A percentile compares a stretch with the other conserved stretches of the same genome.
These are phyloP conservation scores for Apostichopus leukothele DNA, from an alignment of 53 echinoderm and acorn worm genomes.

Conservation along the genomic window DNA sequence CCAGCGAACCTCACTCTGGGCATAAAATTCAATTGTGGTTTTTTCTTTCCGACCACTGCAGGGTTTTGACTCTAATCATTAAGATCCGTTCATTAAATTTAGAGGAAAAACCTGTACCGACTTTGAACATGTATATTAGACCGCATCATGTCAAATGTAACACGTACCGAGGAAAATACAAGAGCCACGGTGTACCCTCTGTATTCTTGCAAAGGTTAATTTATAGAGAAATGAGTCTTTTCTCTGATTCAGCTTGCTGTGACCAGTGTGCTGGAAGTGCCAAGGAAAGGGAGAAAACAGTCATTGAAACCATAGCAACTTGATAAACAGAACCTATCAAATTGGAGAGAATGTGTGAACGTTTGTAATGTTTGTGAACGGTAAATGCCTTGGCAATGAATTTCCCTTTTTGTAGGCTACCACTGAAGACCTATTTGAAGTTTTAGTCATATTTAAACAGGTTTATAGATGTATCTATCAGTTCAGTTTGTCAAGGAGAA, in stretches of 20 bases:
- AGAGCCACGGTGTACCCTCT: not conserved
- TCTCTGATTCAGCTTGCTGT: not conserved
- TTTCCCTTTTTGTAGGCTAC: not conserved
- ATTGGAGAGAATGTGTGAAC: not conserved
- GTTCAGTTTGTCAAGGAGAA: no score
- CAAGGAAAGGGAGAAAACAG: not conserved
- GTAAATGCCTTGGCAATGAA: not conserved
- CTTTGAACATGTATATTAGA: not conserved
- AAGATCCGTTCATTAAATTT: not conserved
- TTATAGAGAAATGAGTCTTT: not conserved
- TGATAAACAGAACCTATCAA: not conserved
- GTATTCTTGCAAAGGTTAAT: not conserved
- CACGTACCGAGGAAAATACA: not conserved
- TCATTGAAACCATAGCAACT: not conserved
- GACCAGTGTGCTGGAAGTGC: not conserved
- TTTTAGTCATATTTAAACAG: no score
- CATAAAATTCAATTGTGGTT: not conserved
- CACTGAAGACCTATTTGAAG: no score
- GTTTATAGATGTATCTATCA: no score
- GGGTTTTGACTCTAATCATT: not conserved
- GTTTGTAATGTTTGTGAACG: not conserved
- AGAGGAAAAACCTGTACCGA: not conserved
- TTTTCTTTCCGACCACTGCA: not conserved
- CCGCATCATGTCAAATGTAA: not conserved
- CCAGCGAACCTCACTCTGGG: not conserved